Evolutionary conservation across 2,113 vertebrate genomes (phyloP).

Genomic region (Hirundichthys speculiger): DNA sequence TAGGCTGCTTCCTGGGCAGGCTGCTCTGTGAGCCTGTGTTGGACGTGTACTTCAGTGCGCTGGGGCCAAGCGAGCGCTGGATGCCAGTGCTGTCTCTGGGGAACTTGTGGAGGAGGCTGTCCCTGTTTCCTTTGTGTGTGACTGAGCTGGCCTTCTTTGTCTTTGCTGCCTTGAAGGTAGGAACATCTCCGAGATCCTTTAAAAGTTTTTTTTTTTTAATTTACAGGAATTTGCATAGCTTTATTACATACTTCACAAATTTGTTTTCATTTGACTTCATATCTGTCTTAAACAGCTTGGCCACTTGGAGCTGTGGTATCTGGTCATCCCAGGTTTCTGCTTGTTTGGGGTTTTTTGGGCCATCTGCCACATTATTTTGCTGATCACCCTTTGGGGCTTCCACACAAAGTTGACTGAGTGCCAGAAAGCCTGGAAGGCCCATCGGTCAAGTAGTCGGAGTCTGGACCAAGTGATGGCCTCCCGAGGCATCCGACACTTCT

Average conservation of each 20-base stretch:
- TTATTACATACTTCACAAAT: too few relatives aligned
- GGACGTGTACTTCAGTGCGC: conserved; percentile 93
- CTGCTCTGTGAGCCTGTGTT: conserved; percentile 92
- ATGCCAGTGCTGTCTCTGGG: conserved; percentile 90
- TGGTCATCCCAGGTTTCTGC: conserved; percentile 96
- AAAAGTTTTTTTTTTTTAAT: too few relatives aligned
- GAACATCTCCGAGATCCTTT: too few relatives aligned
- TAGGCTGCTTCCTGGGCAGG: conserved; percentile 93
- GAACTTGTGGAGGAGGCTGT: conserved; percentile 88
- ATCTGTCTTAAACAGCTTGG: conserved; percentile 70
- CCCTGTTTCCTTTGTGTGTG: conserved; percentile 86
- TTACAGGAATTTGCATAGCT: too few relatives aligned
- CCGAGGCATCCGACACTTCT: conserved; percentile 98
- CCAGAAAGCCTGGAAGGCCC: conserved; percentile 88
- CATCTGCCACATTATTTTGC: conserved; percentile 92
- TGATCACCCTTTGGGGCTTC: conserved; percentile 97
- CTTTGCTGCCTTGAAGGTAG: conserved; percentile 90
- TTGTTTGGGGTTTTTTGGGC: conserved; percentile 96
- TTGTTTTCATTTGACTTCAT: too few relatives aligned
- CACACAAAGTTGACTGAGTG: conserved; percentile 95
- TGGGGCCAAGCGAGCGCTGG: conserved; percentile 94
- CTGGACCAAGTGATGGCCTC: conserved; percentile 97
- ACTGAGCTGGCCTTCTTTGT: conserved; percentile 89
- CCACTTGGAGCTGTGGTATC: conserved; percentile 91
- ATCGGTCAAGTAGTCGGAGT: conserved; percentile 85